These are phyloP conservation scores for Epicauta chinensis DNA, from an alignment of 1,140 invertebrate species.

Conservation along the genomic window DNA sequence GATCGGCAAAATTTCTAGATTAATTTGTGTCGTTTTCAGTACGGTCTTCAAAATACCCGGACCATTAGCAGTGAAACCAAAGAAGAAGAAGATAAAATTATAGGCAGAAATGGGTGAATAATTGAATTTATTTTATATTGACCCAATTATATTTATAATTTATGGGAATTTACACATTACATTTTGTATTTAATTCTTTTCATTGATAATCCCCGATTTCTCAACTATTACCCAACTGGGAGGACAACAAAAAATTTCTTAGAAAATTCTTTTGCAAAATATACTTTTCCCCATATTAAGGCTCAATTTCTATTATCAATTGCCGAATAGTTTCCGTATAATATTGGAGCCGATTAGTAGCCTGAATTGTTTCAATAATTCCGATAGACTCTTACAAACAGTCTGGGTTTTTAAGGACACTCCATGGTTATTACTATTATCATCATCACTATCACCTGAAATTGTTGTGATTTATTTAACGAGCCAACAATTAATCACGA, in stretches of 20 bases:
- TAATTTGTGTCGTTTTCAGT: conserved; percentile 52
- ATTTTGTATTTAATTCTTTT: too few relatives aligned
- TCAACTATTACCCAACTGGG: too few relatives aligned
- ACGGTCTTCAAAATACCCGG: conserved; percentile 77
- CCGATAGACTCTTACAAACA: conserved; percentile 27
- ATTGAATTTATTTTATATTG: not conserved
- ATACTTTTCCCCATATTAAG: too few relatives aligned
- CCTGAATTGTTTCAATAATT: conserved; percentile 32
- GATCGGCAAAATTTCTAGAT: conserved; percentile 17
- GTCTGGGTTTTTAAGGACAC: conserved; percentile 31
- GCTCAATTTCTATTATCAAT: too few relatives aligned
- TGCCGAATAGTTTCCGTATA: not conserved
- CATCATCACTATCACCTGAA: conserved; percentile 3
- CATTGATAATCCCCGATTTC: too few relatives aligned
- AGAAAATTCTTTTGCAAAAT: too few relatives aligned
- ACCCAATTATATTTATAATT: too few relatives aligned
- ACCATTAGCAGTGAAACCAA: conserved; percentile 61
- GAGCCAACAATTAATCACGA: not conserved
- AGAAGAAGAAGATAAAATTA: conserved; percentile 63
- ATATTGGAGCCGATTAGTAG: conserved; percentile 23
- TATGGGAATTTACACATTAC: too few relatives aligned
- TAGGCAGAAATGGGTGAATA: conserved; percentile 20
- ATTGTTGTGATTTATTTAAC: not conserved
- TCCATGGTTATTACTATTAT: conserved; percentile 10
- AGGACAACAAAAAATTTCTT: too few relatives aligned